phyloP scores from a whole-genome alignment of 2,113 vertebrate genomes.

The Podilymbus podiceps region DNA sequence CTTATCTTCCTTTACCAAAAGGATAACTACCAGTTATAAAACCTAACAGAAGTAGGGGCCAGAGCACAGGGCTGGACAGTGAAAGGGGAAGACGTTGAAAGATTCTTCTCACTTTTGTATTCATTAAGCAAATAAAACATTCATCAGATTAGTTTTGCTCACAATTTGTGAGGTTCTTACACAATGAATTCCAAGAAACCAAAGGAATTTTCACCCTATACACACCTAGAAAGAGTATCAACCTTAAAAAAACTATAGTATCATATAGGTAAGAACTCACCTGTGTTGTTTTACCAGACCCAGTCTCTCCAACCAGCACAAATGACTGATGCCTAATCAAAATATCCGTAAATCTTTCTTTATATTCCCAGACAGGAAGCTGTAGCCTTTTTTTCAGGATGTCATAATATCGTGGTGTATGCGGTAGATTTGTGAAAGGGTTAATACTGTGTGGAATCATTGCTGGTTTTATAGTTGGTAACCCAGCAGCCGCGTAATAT shows the following conservation, averaged over 20 bases:
- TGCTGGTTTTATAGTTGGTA: slow-evolving; percentile 81
- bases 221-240: neutral
- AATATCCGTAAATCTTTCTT: slow-evolving; percentile 90
- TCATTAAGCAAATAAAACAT: neutral
- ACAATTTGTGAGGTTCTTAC: neutral
- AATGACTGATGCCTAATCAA: slow-evolving; percentile 89
- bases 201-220: neutral
- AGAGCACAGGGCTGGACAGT: neutral
- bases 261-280: slow-evolving; percentile 64
- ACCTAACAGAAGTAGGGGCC: neutral
- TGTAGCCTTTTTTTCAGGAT: slow-evolving; percentile 93
- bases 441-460: slow-evolving; percentile 90
- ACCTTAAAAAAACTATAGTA: neutral
- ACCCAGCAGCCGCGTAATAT: slow-evolving; percentile 60
- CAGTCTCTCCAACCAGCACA: slow-evolving; percentile 94
- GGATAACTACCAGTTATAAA: neutral
- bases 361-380: slow-evolving; percentile 96
- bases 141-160: neutral
- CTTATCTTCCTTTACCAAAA: neutral
- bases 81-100: neutral
- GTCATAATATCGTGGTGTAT: slow-evolving; percentile 92
- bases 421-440: slow-evolving; percentile 93
- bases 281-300: slow-evolving; percentile 97
- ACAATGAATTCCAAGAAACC: neutral
- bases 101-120: neutral